Evolutionary conservation across 2,797 vertebrate species (phyloP), one percentile per base, ranked within the genome.

Genomic region (Mionectes olivaceus): DNA sequence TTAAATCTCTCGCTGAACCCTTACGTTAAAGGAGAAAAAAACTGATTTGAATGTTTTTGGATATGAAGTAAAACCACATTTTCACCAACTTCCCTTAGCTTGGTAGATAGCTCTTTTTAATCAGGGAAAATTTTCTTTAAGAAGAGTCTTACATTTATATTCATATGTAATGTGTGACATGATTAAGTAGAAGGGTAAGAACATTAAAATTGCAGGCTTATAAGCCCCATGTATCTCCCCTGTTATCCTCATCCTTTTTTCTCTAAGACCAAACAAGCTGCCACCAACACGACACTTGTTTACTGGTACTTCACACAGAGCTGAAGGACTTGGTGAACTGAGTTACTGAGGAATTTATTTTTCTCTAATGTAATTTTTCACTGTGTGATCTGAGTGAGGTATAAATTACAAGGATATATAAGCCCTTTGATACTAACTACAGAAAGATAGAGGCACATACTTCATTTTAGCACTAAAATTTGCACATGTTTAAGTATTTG

Each of bases 1-100:
- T 65, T 83, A 84, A 86, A 93, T 87, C 59, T 87, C 73, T 91
- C 91, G 63, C 37, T 46, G 76, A 73, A 88, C 64, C 53, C 30
- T 76, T 70, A 47, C 4, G 5, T 5, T 67, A 74, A 67, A 73
- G 52, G 28, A 85, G 39, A 88, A 93, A 93, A 93, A 93, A 53
- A 47, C 13, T 43, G n/a, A 83, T 80, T 68, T 80, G 49, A 25
- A 55, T 80, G 49, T 25, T 91, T 13, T 80, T 25, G 37, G 60
- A 83, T 71, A 69, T 13, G 32, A 89, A 78, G 61, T 47, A 61
- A 94, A 91, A 91, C n/a, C 32, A 75, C 11, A 60, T 70, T 87
- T 87, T 70, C 50, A 78, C 73, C 80, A 59, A 32, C 19, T 47
- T 11, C 28, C 37, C 41, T 60, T 61, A 64, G 17, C 53, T 37